Evolutionary conservation across 2,888 invertebrate genomes (phyloP).

Genomic region (Bembecia ichneumoniformis): DNA sequence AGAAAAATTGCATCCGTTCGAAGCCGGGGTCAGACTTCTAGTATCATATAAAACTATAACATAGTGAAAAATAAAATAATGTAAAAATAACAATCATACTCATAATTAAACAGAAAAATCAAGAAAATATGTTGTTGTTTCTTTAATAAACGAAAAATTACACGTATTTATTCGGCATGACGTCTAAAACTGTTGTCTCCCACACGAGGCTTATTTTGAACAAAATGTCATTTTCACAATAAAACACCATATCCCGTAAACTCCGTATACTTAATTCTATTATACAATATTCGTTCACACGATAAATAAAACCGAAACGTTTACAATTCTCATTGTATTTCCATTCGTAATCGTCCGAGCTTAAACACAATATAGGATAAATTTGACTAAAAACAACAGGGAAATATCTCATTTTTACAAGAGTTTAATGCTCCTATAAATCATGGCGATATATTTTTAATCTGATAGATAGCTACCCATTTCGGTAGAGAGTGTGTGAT

Average conservation of each 20-base stretch:
- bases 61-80: too few species aligned
- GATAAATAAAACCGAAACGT: not conserved
- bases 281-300: not conserved
- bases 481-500: slow-evolving; percentile 18
- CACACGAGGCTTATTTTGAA: too few species aligned
- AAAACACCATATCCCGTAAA: not conserved
- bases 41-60: too few species aligned
- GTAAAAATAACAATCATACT: too few species aligned
- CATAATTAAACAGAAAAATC: too few species aligned
- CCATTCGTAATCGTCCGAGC: not conserved
- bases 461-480: slow-evolving; percentile 22
- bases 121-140: too few species aligned
- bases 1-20: too few species aligned
- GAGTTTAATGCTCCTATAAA: slow-evolving; percentile 50
- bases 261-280: not conserved
- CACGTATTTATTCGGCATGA: too few species aligned
- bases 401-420: slow-evolving; percentile 41
- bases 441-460: slow-evolving; percentile 42
- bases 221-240: not conserved
- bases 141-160: too few species aligned
- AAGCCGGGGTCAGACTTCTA: too few species aligned
- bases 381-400: slow-evolving; percentile 38
- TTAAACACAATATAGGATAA: slow-evolving; percentile 31
- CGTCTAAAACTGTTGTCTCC: too few species aligned
- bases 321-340: not conserved